These are phyloP conservation scores for Aurelia coerulea DNA, from an alignment of 30 jellyfish, hydroid and myxozoan species.

Conservation along the genomic window DNA sequence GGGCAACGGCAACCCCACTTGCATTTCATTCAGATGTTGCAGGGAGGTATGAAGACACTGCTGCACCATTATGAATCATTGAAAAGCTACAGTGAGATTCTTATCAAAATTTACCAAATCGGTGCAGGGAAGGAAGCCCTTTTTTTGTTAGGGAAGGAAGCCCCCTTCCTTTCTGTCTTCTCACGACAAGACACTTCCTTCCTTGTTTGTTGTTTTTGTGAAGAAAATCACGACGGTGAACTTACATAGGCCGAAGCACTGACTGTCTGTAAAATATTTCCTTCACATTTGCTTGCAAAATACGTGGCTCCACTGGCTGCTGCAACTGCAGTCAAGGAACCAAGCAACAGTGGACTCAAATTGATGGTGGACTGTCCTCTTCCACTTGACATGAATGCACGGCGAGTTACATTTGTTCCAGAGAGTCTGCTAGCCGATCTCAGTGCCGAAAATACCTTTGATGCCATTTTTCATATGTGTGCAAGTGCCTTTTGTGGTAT, in stretches of 20 bases:
- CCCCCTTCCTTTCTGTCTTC: background rate
- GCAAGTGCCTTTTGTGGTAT: no score
- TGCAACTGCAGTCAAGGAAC: conserved; percentile 68
- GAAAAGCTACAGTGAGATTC: no score
- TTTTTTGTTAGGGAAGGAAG: no score
- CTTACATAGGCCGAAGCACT: conserved; percentile 73
- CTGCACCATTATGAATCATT: no score
- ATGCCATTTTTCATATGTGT: conserved; percentile 20
- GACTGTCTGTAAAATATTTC: conserved; percentile 47
- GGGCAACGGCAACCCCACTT: no score
- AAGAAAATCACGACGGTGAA: background rate
- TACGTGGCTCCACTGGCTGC: conserved; percentile 61
- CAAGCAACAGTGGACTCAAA: conserved; percentile 47
- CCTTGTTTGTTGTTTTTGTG: background rate
- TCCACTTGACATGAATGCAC: conserved; percentile 23
- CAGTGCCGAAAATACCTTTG: conserved; percentile 42
- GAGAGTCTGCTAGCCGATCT: conserved; percentile 27
- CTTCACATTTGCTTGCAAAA: conserved; percentile 41
- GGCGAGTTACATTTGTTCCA: conserved; percentile 12
- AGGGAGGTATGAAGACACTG: no score
- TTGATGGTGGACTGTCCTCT: conserved; percentile 7
- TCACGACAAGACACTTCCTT: background rate
- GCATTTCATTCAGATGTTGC: no score
- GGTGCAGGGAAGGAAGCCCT: no score
- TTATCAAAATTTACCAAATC: no score